These are phyloP conservation scores for Gnathochromis pfefferi DNA, from an alignment of 2,113 vertebrate species.

Conservation along the genomic window DNA sequence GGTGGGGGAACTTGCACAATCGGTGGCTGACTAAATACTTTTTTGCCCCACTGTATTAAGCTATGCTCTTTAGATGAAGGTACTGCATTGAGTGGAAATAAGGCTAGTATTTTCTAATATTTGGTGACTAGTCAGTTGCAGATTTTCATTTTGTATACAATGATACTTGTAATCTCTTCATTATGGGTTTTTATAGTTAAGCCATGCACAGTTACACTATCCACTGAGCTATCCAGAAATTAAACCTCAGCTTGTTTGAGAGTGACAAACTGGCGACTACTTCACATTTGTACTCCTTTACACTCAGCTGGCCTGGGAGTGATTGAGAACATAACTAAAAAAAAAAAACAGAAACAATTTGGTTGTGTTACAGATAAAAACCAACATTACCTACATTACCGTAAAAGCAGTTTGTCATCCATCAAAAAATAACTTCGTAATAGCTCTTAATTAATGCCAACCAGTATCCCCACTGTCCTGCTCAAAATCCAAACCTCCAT, in stretches of 20 bases:
- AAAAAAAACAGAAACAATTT: background rate
- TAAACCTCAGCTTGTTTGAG: background rate
- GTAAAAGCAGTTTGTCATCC: background rate
- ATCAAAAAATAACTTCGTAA: background rate
- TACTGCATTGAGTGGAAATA: background rate
- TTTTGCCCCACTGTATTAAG: too few species aligned
- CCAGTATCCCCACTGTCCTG: background rate
- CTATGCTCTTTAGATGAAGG: background rate
- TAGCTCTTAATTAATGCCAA: background rate
- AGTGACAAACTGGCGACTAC: background rate
- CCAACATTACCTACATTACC: background rate
- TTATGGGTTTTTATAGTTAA: background rate
- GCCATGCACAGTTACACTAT: background rate
- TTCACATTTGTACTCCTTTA: background rate
- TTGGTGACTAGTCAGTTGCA: background rate
- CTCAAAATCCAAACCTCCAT: constrained; percentile 14
- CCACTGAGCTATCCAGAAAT: background rate
- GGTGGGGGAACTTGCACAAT: too few species aligned
- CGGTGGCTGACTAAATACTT: too few species aligned
- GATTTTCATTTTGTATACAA: background rate
- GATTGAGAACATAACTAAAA: background rate
- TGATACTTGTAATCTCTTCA: background rate
- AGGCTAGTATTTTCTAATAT: background rate
- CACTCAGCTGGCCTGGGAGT: background rate
- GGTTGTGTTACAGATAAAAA: background rate